Percentiles rank a stretch among this genome's conserved stretches.
Conservation (phyloP, 2,888 invertebrate genomes). For the Barypeithes pellucidus region DNA sequence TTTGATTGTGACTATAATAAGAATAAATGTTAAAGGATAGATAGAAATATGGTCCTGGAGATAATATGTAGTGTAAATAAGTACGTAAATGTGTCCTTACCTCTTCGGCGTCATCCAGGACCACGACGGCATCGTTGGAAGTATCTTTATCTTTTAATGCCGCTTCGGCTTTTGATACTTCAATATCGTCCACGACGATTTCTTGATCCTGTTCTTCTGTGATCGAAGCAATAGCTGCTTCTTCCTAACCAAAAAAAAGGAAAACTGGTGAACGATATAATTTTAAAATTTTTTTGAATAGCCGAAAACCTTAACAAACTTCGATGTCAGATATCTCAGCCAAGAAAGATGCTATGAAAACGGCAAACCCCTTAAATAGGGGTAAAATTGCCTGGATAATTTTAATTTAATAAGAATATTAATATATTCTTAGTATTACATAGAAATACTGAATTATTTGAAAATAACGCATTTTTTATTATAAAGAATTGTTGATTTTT, state of each 20-base stretch:
- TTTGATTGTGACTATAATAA: constrained; percentile 26
- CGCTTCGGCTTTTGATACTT: constrained; percentile 43
- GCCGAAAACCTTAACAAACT: no score
- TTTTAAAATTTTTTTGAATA: no score
- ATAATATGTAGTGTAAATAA: no score
- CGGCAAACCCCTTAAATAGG: no score
- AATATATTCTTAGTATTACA: no score
- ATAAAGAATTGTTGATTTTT: no score
- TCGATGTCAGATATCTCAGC: no score
- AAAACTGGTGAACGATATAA: not conserved
- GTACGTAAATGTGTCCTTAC: not conserved
- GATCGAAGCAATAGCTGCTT: constrained; percentile 28
- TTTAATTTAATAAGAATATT: no score
- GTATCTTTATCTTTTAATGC: constrained; percentile 36
- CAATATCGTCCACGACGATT: constrained; percentile 50
- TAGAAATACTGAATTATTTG: no score
- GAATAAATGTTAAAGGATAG: not conserved
- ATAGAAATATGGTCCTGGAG: not conserved
- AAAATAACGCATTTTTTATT: no score
- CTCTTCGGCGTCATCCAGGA: constrained; percentile 51
- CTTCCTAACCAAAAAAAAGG: constrained; percentile 3
- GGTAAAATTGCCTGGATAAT: no score
- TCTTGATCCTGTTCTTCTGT: constrained; percentile 34
- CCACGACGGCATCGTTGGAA: constrained; percentile 45
- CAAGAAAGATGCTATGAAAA: no score